These are phyloP conservation scores for Panthera leo DNA, from an alignment of 2,113 vertebrate genomes.

Conservation along the genomic window DNA sequence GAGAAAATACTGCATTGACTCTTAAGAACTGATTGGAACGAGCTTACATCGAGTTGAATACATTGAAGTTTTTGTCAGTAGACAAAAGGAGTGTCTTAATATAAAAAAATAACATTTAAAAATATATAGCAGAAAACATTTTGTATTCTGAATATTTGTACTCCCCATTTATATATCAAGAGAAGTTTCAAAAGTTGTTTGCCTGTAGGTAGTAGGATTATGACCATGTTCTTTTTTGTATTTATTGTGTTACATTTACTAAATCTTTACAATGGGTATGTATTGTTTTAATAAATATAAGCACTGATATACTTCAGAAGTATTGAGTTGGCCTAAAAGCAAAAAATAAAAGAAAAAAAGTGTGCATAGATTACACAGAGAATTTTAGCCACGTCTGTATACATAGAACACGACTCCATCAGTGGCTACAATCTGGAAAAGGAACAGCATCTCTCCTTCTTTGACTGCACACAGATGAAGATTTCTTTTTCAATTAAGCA, in stretches of 20 bases:
- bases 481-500: background rate
- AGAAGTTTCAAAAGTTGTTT: conserved; percentile 36
- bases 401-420: background rate
- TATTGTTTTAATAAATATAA: conserved; percentile 22
- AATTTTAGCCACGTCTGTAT: background rate
- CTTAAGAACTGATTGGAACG: background rate
- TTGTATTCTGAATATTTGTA: background rate
- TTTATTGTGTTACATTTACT: background rate
- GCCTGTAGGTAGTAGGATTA: background rate
- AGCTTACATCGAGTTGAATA: conserved; percentile 39
- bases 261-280: background rate
- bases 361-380: background rate
- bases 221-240: background rate
- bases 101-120: background rate
- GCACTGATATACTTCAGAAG: background rate
- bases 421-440: background rate
- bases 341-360: background rate
- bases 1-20: conserved; percentile 1
- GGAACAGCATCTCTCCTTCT: background rate
- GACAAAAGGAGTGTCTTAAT: background rate
- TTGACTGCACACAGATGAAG: background rate
- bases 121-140: background rate
- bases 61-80: background rate
- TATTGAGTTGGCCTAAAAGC: background rate
- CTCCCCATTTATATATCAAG: background rate